Evolutionary conservation across 2,888 invertebrate species (phyloP).

Genomic region (Mactromeris polynyma): DNA sequence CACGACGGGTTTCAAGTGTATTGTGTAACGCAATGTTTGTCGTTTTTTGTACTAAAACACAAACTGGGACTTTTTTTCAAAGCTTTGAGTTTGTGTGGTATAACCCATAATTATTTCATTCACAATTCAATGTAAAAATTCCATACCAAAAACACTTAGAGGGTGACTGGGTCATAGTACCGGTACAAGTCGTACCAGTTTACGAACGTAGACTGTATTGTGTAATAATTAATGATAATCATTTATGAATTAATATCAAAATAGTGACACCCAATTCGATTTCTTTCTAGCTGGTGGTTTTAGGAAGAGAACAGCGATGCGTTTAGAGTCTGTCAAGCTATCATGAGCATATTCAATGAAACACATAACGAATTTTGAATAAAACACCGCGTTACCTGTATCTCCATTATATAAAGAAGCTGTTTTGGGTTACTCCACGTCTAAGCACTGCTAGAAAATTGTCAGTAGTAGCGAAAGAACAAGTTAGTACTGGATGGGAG

Average conservation of each 20-base stretch:
- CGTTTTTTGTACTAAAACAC: neutral
- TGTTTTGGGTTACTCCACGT: no score
- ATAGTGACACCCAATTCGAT: no score
- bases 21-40: neutral
- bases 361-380: no score
- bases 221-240: neutral
- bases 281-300: no score
- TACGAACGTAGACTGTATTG: neutral
- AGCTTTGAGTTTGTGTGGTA: neutral
- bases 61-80: neutral
- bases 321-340: no score
- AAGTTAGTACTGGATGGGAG: no score
- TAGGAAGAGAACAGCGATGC: no score
- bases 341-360: no score
- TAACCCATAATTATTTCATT: slow-evolving; percentile 12
- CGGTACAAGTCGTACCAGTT: neutral
- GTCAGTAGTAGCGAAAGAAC: no score
- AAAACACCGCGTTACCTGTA: no score
- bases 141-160: neutral
- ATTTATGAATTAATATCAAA: neutral
- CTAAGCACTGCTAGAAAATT: no score
- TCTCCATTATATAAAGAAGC: no score
- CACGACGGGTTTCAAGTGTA: slow-evolving; percentile 6
- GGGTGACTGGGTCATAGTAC: neutral
- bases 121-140: neutral